Evolutionary conservation across 2,888 invertebrate genomes (phyloP).

Genomic region (Habrosyne pyritoides): DNA sequence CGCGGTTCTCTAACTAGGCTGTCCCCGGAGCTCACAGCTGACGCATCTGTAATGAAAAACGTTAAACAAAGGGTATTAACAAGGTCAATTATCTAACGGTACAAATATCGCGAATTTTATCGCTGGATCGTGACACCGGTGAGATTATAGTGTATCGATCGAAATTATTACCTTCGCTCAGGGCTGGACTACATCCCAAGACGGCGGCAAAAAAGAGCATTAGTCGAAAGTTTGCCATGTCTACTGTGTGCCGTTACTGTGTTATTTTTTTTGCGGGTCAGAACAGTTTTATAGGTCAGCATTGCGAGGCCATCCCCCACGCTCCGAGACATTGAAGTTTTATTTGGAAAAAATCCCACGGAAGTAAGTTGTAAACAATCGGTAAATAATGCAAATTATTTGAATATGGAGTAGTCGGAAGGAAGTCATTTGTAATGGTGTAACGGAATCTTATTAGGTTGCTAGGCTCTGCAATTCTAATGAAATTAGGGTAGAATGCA

Average conservation of each 20-base stretch:
- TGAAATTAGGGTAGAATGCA: neutral
- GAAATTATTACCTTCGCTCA: conserved; percentile 65
- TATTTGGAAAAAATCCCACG: conserved; percentile 61
- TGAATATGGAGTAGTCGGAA: neutral
- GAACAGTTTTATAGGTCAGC: conserved; percentile 70
- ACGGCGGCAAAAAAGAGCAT: conserved; percentile 47
- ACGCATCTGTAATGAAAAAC: conserved; percentile 42
- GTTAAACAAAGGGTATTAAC: conserved; percentile 37
- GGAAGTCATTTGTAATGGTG: neutral
- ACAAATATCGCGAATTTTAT: conserved; percentile 41
- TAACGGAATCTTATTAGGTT: too few species aligned
- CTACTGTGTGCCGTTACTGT: conserved; percentile 6
- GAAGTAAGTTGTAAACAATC: conserved; percentile 35
- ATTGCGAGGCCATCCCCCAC: conserved; percentile 72
- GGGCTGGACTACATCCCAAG: conserved; percentile 37
- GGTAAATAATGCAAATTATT: conserved; percentile 26
- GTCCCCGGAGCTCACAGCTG: conserved; percentile 30
- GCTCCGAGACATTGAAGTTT: conserved; percentile 45
- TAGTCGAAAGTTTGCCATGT: conserved; percentile 51
- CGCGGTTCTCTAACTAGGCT: conserved; percentile 46
- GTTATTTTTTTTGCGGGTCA: conserved; percentile 31
- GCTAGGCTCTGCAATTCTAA: neutral
- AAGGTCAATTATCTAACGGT: conserved; percentile 48
- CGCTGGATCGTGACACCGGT: conserved; percentile 39
- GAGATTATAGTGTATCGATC: conserved; percentile 47